Evolutionary conservation across 2,113 vertebrate species (phyloP), one percentile per base, ranked within the genome.

Genomic region (Menidia beryllina): DNA sequence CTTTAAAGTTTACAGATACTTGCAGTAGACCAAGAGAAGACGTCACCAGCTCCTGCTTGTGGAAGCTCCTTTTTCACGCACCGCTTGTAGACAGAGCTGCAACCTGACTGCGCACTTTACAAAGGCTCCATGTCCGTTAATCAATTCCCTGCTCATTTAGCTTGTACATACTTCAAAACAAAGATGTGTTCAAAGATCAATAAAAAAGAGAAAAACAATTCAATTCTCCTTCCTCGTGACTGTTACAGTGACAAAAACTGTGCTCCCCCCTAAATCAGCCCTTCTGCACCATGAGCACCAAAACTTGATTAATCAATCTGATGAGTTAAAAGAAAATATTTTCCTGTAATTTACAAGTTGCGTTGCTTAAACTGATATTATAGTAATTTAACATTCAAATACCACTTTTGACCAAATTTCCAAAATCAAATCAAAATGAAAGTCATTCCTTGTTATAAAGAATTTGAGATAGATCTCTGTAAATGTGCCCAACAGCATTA

Each of bases 1-100:
- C 90, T 99, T 99, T 91, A 99, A 99, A 91, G 96, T 97, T 72
- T 99, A 99, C 88, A 94, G 97, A 75, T 99, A 98, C 88, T 94
- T 99, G 91, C 97, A 98, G 95, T 97, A 95, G 92, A 20, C 20
- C 4, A 34, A 66, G 25, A 21, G 36, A 64, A 36, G 64, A 63
- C 63, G 4, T 10, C 52, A 24, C 20, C 49, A 39, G 21, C 65
- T 52, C 27, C 47, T 43, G 54, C 39, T 69, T 30, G 52, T 20
- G 61, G 57, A 51, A 24, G 9, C 20, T 20, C 45, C 38, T 14
- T 9, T 51, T 20, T n/a, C n/a, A 8, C 50, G 9, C 20, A 54
- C 39, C 24, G 60, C 74, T 77, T 25, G 43, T 41, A 53, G 75
- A 75, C 67, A 51, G 49, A 76, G 54, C 68, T 81, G 74, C 57